These are phyloP conservation scores for Drosophila littoralis DNA, from an alignment of 1,140 invertebrate genomes.

Conservation along the genomic window DNA sequence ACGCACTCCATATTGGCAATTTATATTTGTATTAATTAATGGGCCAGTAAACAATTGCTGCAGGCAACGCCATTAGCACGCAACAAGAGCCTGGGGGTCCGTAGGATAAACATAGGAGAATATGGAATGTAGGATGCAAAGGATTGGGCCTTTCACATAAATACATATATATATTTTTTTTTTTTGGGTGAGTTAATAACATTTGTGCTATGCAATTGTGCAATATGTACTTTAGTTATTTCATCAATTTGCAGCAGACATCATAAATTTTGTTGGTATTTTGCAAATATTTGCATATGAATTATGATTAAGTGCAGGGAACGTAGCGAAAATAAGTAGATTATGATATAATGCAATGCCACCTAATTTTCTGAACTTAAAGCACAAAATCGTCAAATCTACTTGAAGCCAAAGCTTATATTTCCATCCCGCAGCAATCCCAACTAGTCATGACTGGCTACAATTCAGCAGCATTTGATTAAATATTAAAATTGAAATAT, in stretches of 20 bases:
- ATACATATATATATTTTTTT: slow-evolving; percentile 13
- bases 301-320: slow-evolving; percentile 15
- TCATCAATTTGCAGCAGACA: slow-evolving; percentile 58
- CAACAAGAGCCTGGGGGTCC: slow-evolving; percentile 14
- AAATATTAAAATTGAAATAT: too few species aligned
- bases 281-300: slow-evolving; percentile 36
- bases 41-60: slow-evolving; percentile 82
- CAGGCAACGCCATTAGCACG: slow-evolving; percentile 77
- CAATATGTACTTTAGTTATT: slow-evolving; percentile 59
- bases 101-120: not conserved
- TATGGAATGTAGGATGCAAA: slow-evolving; percentile 6
- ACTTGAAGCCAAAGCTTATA: too few species aligned
- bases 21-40: slow-evolving; percentile 84
- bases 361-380: not conserved
- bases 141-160: slow-evolving; percentile 8
- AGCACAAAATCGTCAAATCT: not conserved
- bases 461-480: too few species aligned
- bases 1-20: slow-evolving; percentile 81
- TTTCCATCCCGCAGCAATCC: too few species aligned
- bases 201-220: slow-evolving; percentile 55
- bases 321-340: not conserved
- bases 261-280: slow-evolving; percentile 42
- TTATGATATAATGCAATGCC: slow-evolving; percentile 8
- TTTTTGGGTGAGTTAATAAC: slow-evolving; percentile 64
- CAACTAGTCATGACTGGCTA: too few species aligned